phyloP scores from a whole-genome alignment of 2,797 vertebrate species.

The Tapirus indicus region DNA sequence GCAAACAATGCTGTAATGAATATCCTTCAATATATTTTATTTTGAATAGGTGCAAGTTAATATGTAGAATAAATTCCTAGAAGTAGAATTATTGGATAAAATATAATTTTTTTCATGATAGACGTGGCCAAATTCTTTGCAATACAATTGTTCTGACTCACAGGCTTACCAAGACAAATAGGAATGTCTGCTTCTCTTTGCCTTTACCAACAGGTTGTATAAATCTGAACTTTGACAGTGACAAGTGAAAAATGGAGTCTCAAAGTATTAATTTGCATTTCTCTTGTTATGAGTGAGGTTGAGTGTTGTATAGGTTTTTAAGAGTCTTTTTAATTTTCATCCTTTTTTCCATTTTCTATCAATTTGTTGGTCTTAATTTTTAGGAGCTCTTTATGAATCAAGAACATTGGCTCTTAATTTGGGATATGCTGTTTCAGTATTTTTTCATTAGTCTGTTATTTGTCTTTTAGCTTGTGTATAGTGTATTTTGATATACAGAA shows the following conservation, averaged over 20 bases:
- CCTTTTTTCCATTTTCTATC: neutral
- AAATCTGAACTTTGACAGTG: neutral
- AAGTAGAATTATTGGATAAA: neutral
- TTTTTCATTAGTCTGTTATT: neutral
- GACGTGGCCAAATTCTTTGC: neutral
- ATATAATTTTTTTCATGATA: neutral
- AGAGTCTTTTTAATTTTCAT: neutral
- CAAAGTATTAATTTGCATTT: neutral
- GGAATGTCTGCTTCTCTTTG: neutral
- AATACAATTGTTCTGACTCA: neutral
- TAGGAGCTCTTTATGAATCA: neutral
- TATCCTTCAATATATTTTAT: neutral
- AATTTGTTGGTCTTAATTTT: conserved; percentile 26
- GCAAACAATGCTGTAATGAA: neutral
- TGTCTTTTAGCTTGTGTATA: neutral
- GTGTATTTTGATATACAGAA: neutral
- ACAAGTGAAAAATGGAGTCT: neutral
- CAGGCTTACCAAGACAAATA: neutral
- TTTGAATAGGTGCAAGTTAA: conserved; percentile 5
- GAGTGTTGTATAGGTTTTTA: neutral
- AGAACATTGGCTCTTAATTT: neutral
- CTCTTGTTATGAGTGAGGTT: neutral
- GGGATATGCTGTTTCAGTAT: neutral
- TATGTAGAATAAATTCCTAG: neutral
- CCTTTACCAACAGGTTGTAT: neutral